These are phyloP conservation scores for Hemaris fuciformis DNA, from an alignment of 2,888 invertebrate species.

Conservation along the genomic window DNA sequence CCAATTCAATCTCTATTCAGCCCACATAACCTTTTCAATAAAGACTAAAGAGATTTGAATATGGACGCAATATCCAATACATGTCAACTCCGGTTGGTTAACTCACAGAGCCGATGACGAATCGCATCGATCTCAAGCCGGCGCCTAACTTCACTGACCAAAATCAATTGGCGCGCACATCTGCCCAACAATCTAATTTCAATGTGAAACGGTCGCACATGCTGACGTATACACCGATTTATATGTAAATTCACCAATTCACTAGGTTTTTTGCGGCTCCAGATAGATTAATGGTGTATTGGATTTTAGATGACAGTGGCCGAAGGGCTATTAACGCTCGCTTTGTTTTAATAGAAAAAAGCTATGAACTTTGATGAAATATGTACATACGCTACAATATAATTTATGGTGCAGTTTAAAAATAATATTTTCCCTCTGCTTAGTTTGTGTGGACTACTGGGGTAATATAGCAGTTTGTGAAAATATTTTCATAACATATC, in stretches of 20 bases:
- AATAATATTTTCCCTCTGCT: no score
- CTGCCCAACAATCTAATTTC: constrained; percentile 48
- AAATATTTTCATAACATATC: no score
- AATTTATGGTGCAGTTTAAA: neutral
- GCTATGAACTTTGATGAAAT: neutral
- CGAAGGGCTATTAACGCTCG: neutral
- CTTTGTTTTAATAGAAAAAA: neutral
- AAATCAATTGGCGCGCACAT: constrained; percentile 38
- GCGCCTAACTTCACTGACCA: constrained; percentile 24
- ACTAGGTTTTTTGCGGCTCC: constrained; percentile 23
- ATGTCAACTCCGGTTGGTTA: neutral
- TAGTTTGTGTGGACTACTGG: no score
- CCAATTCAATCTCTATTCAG: neutral
- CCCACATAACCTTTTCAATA: neutral
- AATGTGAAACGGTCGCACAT: constrained; percentile 35
- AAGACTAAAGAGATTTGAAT: neutral
- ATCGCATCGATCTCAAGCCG: neutral
- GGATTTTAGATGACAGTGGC: neutral
- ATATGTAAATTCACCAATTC: constrained; percentile 39
- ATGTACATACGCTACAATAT: no score
- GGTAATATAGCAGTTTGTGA: no score
- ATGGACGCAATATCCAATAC: neutral
- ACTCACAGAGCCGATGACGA: neutral
- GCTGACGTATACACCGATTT: constrained; percentile 31
- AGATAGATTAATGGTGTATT: neutral